Evolutionary conservation across 2,888 invertebrate species (phyloP).

Genomic region (Dryobota labecula): DNA sequence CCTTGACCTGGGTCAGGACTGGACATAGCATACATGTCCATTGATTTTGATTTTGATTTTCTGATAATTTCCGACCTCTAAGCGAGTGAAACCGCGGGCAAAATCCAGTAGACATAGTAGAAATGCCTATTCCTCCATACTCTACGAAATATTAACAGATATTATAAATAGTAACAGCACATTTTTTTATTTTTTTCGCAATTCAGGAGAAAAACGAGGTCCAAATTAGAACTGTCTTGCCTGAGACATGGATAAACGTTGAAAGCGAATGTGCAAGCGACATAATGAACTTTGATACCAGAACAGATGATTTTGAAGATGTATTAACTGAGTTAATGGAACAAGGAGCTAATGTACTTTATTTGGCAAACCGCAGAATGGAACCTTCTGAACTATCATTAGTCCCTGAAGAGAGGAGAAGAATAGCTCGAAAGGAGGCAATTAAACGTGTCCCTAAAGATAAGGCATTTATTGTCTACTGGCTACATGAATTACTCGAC

Average conservation of each 20-base stretch:
- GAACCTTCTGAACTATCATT: slow-evolving; percentile 71
- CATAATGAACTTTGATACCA: accelerated
- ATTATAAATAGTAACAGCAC: not conserved
- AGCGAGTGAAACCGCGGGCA: not conserved
- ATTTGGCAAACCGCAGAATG: slow-evolving; percentile 48
- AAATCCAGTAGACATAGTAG: not conserved
- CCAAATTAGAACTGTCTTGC: slow-evolving; percentile 79
- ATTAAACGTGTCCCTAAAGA: slow-evolving; percentile 63
- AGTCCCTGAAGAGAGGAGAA: slow-evolving; percentile 72
- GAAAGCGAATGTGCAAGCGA: slow-evolving; percentile 38
- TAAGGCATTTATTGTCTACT: slow-evolving; percentile 74
- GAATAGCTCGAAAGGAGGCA: slow-evolving; percentile 63
- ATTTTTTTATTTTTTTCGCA: not conserved
- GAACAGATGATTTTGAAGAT: not conserved
- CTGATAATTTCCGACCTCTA: too few relatives aligned
- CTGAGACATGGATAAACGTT: slow-evolving; percentile 68
- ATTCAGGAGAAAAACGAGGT: slow-evolving; percentile 80
- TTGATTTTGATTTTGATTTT: too few relatives aligned
- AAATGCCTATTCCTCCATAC: not conserved
- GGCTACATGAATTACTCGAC: slow-evolving; percentile 75
- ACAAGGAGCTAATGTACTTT: slow-evolving; percentile 61
- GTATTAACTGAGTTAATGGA: not conserved
- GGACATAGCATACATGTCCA: too few relatives aligned
- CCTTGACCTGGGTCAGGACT: too few relatives aligned
- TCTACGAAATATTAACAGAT: too few relatives aligned